Conservation (phyloP, 2,888 invertebrate species). For the Oxytorus armatus region DNA sequence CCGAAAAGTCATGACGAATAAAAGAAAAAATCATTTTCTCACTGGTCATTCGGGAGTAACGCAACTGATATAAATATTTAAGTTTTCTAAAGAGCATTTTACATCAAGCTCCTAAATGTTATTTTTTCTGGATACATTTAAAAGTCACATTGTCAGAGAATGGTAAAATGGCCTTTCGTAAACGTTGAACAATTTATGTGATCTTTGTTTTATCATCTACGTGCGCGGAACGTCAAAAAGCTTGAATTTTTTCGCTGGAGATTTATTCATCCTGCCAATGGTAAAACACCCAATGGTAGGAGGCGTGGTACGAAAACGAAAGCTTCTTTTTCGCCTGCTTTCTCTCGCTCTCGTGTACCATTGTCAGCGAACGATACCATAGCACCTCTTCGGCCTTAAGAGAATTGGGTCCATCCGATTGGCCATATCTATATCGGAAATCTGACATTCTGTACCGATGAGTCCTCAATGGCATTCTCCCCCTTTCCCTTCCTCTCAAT, state of each 20-base stretch:
- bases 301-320: not conserved
- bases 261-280: not conserved
- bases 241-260: not conserved
- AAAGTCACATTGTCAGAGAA: too few relatives aligned
- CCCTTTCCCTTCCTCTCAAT: not conserved
- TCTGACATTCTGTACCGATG: constrained; percentile 53
- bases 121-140: too few relatives aligned
- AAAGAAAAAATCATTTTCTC: too few relatives aligned
- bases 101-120: too few relatives aligned
- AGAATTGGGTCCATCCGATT: constrained; percentile 68
- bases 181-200: too few relatives aligned
- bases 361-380: constrained; percentile 54
- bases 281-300: not conserved
- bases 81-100: too few relatives aligned
- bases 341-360: not conserved
- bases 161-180: too few relatives aligned
- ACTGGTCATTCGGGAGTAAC: too few relatives aligned
- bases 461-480: constrained; percentile 30
- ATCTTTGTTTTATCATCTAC: too few relatives aligned
- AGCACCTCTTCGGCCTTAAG: constrained; percentile 64
- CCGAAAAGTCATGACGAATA: not conserved
- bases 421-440: constrained; percentile 65
- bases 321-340: not conserved
- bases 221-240: too few relatives aligned
- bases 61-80: too few relatives aligned